Conservation (phyloP, 2,888 invertebrate species). For the Tyria jacobaeae region DNA sequence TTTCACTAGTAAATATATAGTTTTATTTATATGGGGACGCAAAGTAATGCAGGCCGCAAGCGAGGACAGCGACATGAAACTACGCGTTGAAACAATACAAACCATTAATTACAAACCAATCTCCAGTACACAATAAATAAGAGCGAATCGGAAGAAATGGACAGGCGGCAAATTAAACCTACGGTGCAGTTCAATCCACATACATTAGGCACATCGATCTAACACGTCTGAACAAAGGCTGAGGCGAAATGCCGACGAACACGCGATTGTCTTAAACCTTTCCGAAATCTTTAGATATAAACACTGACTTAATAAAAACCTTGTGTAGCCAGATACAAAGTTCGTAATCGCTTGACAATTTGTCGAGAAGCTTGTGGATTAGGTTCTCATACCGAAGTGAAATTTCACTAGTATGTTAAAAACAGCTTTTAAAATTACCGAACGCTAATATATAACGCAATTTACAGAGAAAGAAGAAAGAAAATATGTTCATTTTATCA, state of each 20-base stretch:
- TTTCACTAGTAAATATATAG: no score
- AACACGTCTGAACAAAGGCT: constrained; percentile 81
- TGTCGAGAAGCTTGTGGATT: constrained; percentile 28
- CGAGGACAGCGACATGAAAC: constrained; percentile 5
- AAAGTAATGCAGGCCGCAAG: not conserved
- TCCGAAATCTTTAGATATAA: constrained; percentile 43
- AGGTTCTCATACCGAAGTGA: constrained; percentile 40
- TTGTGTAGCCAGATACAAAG: constrained; percentile 31
- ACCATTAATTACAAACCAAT: constrained; percentile 64
- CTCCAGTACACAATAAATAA: constrained; percentile 78
- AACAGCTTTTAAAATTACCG: no score
- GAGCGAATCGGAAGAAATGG: constrained; percentile 84
- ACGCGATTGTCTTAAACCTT: constrained; percentile 78
- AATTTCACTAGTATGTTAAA: no score
- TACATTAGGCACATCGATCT: constrained; percentile 84
- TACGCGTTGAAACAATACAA: constrained; percentile 35
- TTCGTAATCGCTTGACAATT: constrained; percentile 32
- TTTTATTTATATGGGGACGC: no score
- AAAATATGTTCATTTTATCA: no score
- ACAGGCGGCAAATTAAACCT: constrained; percentile 84
- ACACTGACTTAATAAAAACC: constrained; percentile 26
- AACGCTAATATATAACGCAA: no score
- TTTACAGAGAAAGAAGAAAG: no score
- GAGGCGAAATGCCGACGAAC: constrained; percentile 74
- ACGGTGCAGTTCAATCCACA: constrained; percentile 77